Evolutionary conservation across 2,888 invertebrate species (phyloP), one percentile per base, ranked within the genome.

Genomic region (Sepioteuthis lessoniana): DNA sequence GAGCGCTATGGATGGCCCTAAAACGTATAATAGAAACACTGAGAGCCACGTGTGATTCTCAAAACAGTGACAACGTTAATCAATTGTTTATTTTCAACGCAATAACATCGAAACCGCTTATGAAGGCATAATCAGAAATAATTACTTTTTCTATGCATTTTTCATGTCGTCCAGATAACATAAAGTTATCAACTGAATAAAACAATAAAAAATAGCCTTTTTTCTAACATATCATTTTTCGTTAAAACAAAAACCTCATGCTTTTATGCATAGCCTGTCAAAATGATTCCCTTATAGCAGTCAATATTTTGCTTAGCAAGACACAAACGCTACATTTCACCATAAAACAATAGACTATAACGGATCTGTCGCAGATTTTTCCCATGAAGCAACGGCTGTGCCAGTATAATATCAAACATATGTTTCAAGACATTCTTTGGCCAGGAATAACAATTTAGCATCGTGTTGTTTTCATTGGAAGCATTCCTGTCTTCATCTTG

Each of bases 401-500:
- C 16, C n/a, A n/a, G 76, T 76, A 13, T 76, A 76, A 76, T 76
- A 76, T 76, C 76, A 76, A 76, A 76, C 76, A 76, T 76, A 76
- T 76, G 76, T 76, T 76, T 35, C 35, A 35, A 76, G 35, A 76
- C n/a, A 35, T 76, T 76, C 76, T 76, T 76, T 13, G 16, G 35
- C n/a, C 35, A n/a, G 76, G n/a, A 76, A 76, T 76, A 76, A 76
- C 76, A 76, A 76, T n/a, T 76, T 76, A 76, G n/a, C 76, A 76
- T 76, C 76, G n/a, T 76, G n/a, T 76, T 76, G 76, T 76, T 76
- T 76, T n/a, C 76, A 16, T 76, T 76, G 76, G 25, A 21, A 76
- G n/a, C 76, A 76, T 76, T 76, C n/a, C 76, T 76, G 76, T n/a
- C 76, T n/a, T 16, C 76, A 76, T 35, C 16, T 35, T 76, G n/a